Evolutionary conservation across 2,113 vertebrate species (phyloP).

Genomic region (Anhinga anhinga): DNA sequence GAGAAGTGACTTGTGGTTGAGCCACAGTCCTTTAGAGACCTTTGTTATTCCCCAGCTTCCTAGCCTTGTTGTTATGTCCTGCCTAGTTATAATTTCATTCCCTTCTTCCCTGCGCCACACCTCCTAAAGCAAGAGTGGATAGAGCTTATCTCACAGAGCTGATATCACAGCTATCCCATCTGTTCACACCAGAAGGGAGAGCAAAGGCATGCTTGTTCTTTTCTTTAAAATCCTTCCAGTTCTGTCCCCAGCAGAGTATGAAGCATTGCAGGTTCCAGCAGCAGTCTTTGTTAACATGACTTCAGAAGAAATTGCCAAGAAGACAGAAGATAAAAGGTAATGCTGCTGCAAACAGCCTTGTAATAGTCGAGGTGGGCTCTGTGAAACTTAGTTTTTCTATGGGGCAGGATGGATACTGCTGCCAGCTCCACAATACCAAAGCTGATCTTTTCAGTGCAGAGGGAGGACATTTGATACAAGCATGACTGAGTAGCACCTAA

Average conservation of each 20-base stretch:
- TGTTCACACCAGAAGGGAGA: background rate
- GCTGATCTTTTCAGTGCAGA: background rate
- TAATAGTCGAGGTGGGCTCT: background rate
- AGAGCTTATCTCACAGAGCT: background rate
- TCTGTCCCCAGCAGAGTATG: conserved; percentile 80
- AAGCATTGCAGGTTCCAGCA: conserved; percentile 76
- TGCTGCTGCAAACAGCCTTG: background rate
- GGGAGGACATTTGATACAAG: accelerated
- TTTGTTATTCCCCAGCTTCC: background rate
- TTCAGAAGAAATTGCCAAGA: conserved; percentile 79
- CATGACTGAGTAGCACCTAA: accelerated
- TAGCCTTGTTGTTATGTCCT: accelerated
- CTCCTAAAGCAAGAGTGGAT: background rate
- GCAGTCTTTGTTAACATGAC: conserved; percentile 74
- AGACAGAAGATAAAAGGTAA: conserved; percentile 80
- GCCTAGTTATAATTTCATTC: background rate
- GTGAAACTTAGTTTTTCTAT: background rate
- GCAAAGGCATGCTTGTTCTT: background rate
- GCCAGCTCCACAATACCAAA: accelerated
- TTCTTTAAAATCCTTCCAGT: conserved; percentile 79
- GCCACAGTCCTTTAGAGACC: background rate
- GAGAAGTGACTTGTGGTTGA: background rate
- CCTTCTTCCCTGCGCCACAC: background rate
- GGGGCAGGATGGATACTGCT: background rate
- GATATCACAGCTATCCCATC: too few relatives aligned